Evolutionary conservation across 2,797 vertebrate species (phyloP), one percentile per base, ranked within the genome.

Genomic region (Loris lydekkerianus): DNA sequence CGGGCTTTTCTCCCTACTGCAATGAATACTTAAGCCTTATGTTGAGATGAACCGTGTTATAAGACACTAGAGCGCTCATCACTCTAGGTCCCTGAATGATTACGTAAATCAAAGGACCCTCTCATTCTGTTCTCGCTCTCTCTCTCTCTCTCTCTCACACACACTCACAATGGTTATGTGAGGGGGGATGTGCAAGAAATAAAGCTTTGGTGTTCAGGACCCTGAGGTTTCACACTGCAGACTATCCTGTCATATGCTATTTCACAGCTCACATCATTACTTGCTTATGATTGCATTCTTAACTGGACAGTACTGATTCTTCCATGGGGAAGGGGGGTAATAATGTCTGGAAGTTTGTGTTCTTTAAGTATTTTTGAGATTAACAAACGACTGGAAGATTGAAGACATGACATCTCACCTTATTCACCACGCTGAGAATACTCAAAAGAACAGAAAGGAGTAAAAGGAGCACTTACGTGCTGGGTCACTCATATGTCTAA

Each of bases 351-450:
- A 9, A 77, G 40, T 49, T 76, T 75, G 40, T 53, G 31, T 17
- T 70, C n/a, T 49, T 31, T 60, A 89, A 89, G 46, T 77, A 70
- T 70, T 93, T 72, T 6, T 29, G 9, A 76, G 20, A 46, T 17
- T 86, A 89, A 89, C 56, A 61, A 86, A 90, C n/a, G 84, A 73
- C 67, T 77, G 31, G 82, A 87, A 70, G 58, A 92, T 17, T 25
- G 6, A 92, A 29, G 34, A 88, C 31, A 77, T 65, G 89, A 86
- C 86, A 40, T 86, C 67, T 63, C 86, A 81, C 3, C 18, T 94
- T n/a, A 69, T 29, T 29, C 23, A 82, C 10, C 37, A 65, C 21
- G 27, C 14, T 65, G 53, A 86, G 61, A 77, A 82, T 86, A 86
- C 6, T 3, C 43, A 70, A 20, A 70, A 2, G 14, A 27, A n/a